Base-by-base conservation (phyloP, 2,888 invertebrate genomes). In the Lepidonotus clava region DNA sequence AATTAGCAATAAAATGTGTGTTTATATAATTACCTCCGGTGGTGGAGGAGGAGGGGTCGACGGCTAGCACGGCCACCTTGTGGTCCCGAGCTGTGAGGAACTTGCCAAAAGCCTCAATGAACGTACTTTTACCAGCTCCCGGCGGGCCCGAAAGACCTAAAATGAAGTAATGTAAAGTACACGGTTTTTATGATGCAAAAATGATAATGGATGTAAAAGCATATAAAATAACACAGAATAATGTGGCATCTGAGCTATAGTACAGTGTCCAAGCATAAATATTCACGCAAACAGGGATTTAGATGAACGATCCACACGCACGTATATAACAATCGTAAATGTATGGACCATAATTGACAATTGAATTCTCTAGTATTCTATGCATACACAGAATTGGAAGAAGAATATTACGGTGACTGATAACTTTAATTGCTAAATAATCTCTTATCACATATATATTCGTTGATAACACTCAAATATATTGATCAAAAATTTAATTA, bases 101-200 rank as follows among this genome's bases (percentile, higher is more conserved):
- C 90, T 94, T 95, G 1, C 96, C 96, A 90, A 96, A 94, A 0
- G 93, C 93, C 92, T 96, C 96, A 87, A 96, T 95, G 90, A 96
- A 95, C 1, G 95, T 95, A 67, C 95, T 95, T 91, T 96, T 96
- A 18, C 96, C 96, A 56, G 95, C 95, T n/a, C 96, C 96, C n/a
- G 96, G 96, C 53, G 95, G 95, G 1, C 96, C 96, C 34, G 95
- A 95, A 46, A 96, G 92, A 18, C 95, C 95, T 93, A 90, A 80
- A 51, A 40, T 32, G 5, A 77, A 32, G 34, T 14, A 8, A 38
- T 34, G 66, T 14, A 24, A n/a, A 66, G 6, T 11, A 34, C 32
- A 34, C 32, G 32, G 38, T 34, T 34, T 34, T 14, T 28, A 34
- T 32, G 6, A n/a, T 66, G 28, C 76, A 76, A 76, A 21, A 34